A percentile compares a stretch with the other conserved stretches of the same genome.
phyloP scores from a whole-genome alignment of 2,888 invertebrate genomes.

The Schizaphis graminum region DNA sequence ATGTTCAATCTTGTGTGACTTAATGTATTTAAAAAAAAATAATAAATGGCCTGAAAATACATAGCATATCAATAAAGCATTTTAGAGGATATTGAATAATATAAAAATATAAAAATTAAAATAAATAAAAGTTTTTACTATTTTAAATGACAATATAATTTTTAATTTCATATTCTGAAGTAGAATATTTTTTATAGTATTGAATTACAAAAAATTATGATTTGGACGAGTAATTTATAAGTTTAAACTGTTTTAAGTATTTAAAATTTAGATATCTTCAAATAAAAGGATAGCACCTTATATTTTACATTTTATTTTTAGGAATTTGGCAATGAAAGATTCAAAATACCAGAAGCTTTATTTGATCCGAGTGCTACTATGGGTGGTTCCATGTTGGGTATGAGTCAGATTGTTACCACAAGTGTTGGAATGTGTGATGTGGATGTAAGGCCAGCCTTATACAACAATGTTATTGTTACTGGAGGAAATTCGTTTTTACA shows the following conservation, averaged over 20 bases:
- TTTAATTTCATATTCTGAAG: no score
- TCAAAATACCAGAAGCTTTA: slow-evolving; percentile 92
- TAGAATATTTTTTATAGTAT: no score
- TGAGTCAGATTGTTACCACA: slow-evolving; percentile 87
- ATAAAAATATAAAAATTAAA: no score
- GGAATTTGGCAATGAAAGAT: slow-evolving; percentile 95
- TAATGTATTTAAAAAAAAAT: neutral
- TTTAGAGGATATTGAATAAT: no score
- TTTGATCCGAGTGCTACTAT: slow-evolving; percentile 84
- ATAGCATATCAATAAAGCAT: no score
- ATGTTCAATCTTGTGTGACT: neutral
- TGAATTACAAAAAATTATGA: no score
- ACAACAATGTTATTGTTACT: slow-evolving; percentile 94
- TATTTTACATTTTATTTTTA: slow-evolving; percentile 67
- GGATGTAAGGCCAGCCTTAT: slow-evolving; percentile 94
- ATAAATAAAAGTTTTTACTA: no score
- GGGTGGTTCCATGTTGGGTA: slow-evolving; percentile 87
- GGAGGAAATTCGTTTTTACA: slow-evolving; percentile 94
- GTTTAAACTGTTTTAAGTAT: no score
- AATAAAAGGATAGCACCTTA: no score
- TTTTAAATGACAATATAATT: no score
- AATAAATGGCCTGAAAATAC: neutral
- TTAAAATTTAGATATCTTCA: no score
- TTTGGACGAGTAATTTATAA: no score
- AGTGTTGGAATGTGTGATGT: slow-evolving; percentile 98